Evolutionary conservation across 2,888 invertebrate genomes (phyloP), one percentile per base, ranked within the genome.

Genomic region (Sarcophaga carnaria): DNA sequence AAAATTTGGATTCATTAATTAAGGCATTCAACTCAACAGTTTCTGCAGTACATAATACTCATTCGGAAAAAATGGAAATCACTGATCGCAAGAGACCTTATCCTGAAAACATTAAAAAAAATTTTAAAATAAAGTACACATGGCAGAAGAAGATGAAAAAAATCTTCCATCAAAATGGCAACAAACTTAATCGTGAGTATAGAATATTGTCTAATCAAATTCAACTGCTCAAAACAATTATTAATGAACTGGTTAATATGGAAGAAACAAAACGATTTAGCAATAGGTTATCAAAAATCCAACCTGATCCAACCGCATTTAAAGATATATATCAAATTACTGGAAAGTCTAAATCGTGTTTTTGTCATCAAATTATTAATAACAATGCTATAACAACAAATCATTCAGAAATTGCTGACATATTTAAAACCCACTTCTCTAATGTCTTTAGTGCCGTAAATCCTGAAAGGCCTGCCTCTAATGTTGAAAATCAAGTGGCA

Each of bases 121-220:
- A 25, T 3, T 25, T 25, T 4, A 25, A 25, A 25, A 25, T 25
- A 25, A 25, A 25, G 25, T 25, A 25, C 25, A 25, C 25, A 27
- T 27, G 4, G 4, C 27, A 27, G 27, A 27, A 27, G 22, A 17
- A 71, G 3, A 17, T 71, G 5, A 71, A 71, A 60, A 71, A 37
- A 54, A 60, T 59, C 4, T 71, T 71, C n/a, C 60, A 71, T 37
- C 11, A 37, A 59, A 59, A 12, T 27, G 71, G 60, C 22, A 71
- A 71, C 27, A 71, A n/a, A 59, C 2, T 27, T 4, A 60, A 20
- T n/a, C 2, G 17, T 59, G 71, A 59, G n/a, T 71, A 71, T n/a
- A 71, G n/a, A 14, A 71, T 71, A 6, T n/a, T 71, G 5, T 71
- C 71, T 4, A 71, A 71, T 6, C 71, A 71, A 60, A 71, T 71